Conservation (phyloP, 2,113 vertebrate species). For the Oreocharis arfaki region DNA sequence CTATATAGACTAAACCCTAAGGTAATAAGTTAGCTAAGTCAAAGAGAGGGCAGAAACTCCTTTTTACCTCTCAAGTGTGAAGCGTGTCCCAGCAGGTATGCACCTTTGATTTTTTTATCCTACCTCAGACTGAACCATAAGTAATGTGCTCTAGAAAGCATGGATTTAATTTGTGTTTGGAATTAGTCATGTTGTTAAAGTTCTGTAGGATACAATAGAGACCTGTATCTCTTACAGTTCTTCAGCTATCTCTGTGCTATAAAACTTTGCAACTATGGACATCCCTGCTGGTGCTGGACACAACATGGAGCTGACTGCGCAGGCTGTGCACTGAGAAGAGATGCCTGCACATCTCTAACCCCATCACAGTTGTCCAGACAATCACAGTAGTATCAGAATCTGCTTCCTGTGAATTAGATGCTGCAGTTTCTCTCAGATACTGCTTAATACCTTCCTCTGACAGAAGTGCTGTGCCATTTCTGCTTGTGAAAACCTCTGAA, state of each 20-base stretch:
- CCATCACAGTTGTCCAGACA: fast-evolving
- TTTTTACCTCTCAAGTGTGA: neutral
- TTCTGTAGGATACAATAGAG: neutral
- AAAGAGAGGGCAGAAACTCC: neutral
- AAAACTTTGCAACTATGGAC: neutral
- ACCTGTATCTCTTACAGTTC: neutral
- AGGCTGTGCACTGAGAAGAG: neutral
- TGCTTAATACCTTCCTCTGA: neutral
- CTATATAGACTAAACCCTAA: neutral
- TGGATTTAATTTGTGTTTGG: neutral
- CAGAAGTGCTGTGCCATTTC: neutral
- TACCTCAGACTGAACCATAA: neutral
- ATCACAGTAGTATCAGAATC: neutral
- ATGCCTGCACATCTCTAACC: neutral
- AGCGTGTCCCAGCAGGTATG: neutral
- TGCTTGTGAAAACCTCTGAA: neutral
- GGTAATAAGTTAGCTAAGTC: neutral
- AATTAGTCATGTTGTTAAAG: neutral
- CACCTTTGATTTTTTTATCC: neutral
- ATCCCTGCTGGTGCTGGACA: neutral
- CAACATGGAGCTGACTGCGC: neutral
- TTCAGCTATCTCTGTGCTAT: neutral
- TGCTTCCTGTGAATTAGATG: neutral
- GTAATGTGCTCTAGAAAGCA: neutral
- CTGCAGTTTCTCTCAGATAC: neutral